Percentiles rank a stretch among this genome's conserved stretches.
These are phyloP conservation scores for Nudaria mundana DNA, from an alignment of 2,888 invertebrate species.

Conservation along the genomic window DNA sequence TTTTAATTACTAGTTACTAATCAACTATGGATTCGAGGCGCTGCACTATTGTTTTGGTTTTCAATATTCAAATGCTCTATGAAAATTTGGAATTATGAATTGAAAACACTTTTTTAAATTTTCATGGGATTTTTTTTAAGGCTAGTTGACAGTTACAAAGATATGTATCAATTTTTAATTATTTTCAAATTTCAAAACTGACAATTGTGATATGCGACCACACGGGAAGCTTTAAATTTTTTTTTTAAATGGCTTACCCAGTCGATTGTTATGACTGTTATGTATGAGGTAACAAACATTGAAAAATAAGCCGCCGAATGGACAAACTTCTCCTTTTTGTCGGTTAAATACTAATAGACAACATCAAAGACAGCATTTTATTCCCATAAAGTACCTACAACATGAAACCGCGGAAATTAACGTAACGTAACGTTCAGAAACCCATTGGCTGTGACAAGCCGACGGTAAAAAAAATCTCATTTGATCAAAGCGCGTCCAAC, in stretches of 20 bases:
- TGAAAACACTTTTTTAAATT: too few species aligned
- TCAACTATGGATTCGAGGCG: constrained; percentile 25
- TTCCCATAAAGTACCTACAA: constrained; percentile 6
- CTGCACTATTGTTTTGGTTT: constrained; percentile 21
- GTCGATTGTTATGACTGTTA: too few species aligned
- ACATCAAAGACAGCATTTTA: constrained; percentile 1
- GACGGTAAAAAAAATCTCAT: constrained; percentile 47
- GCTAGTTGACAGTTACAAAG: background rate
- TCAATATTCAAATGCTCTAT: background rate
- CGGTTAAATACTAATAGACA: constrained; percentile 2
- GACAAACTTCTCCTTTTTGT: too few species aligned
- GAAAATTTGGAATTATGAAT: too few species aligned
- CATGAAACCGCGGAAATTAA: constrained; percentile 30
- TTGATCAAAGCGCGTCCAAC: constrained; percentile 52
- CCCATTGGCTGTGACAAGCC: constrained; percentile 33
- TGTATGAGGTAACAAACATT: too few species aligned
- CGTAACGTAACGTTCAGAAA: constrained; percentile 27
- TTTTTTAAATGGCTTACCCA: too few species aligned
- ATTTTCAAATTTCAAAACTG: background rate
- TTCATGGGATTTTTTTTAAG: too few species aligned
- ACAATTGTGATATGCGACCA: too few species aligned
- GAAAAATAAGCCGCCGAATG: too few species aligned
- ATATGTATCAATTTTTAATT: background rate
- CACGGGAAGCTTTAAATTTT: too few species aligned
- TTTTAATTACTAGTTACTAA: constrained; percentile 34